A percentile compares a stretch with the other conserved stretches of the same genome.
phyloP scores from a whole-genome alignment of 2,113 vertebrate genomes.

The Protobothrops mucrosquamatus region DNA sequence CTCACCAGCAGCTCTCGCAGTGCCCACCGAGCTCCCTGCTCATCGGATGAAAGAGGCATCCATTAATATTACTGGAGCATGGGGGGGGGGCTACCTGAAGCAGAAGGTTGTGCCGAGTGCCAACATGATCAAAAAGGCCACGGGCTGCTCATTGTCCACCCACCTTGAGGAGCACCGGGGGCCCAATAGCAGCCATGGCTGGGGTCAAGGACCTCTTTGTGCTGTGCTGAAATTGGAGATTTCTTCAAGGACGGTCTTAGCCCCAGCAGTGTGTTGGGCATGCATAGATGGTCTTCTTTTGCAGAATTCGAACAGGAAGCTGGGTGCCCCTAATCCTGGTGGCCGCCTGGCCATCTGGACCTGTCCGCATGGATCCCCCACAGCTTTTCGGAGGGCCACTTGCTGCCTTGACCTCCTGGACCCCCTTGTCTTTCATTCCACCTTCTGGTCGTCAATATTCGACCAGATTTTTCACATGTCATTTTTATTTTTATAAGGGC shows the following conservation, averaged over 20 bases:
- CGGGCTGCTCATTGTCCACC: not conserved
- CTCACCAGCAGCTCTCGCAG: not conserved
- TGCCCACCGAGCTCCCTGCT: not conserved
- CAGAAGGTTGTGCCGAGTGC: not conserved
- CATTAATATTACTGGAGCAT: not conserved
- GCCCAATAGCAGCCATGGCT: not conserved
- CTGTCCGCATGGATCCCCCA: not conserved
- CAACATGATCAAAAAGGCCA: not conserved
- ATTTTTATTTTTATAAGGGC: not conserved
- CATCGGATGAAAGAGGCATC: not conserved
- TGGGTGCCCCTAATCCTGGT: not conserved
- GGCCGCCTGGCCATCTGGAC: not conserved
- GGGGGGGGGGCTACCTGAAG: not conserved
- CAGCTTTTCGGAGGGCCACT: not conserved
- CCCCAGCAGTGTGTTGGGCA: not conserved
- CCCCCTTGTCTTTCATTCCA: not conserved
- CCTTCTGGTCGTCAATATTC: not conserved
- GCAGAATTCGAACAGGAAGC: not conserved
- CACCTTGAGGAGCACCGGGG: not conserved
- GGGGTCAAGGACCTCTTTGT: not conserved
- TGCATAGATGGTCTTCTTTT: not conserved
- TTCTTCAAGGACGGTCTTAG: not conserved
- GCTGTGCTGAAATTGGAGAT: not conserved
- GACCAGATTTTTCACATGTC: not conserved
- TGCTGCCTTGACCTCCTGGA: not conserved